Evolutionary conservation across 2,113 vertebrate genomes (phyloP).

Genomic region (Mastomys natalensis): DNA sequence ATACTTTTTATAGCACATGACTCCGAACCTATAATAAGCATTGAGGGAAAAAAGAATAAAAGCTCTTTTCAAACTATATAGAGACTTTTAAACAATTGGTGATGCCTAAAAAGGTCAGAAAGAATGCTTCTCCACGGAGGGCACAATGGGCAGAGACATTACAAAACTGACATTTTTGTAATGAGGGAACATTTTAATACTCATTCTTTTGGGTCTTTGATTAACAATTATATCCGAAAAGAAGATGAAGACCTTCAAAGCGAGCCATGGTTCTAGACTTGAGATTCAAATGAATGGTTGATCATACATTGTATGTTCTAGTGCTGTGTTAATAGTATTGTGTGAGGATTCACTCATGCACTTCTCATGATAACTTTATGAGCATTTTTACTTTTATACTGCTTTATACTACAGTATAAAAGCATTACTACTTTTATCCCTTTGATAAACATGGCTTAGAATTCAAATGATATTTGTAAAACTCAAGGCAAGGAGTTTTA

Average conservation of each 20-base stretch:
- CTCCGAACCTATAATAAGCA: constrained; percentile 71
- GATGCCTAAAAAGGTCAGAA: constrained; percentile 68
- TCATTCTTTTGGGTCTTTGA: constrained; percentile 35
- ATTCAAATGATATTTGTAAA: neutral
- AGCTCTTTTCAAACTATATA: constrained; percentile 70
- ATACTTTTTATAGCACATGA: constrained; percentile 64
- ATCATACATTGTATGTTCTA: neutral
- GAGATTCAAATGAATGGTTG: neutral
- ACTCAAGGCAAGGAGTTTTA: neutral
- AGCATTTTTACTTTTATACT: neutral
- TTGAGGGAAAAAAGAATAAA: constrained; percentile 69
- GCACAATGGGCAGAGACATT: constrained; percentile 56
- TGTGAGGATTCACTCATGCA: neutral
- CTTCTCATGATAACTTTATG: neutral
- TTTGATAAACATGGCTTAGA: neutral
- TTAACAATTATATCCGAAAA: constrained; percentile 60
- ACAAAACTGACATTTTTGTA: constrained; percentile 60
- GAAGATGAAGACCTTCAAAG: constrained; percentile 30
- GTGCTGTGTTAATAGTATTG: neutral
- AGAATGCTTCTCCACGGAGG: constrained; percentile 43
- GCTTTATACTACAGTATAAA: no score
- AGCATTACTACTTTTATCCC: neutral
- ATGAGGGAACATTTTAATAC: constrained; percentile 72
- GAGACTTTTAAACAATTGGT: constrained; percentile 74
- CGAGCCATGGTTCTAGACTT: neutral